Conservation (phyloP, 2,797 vertebrate genomes). For the Melanotaenia maccullochi region DNA sequence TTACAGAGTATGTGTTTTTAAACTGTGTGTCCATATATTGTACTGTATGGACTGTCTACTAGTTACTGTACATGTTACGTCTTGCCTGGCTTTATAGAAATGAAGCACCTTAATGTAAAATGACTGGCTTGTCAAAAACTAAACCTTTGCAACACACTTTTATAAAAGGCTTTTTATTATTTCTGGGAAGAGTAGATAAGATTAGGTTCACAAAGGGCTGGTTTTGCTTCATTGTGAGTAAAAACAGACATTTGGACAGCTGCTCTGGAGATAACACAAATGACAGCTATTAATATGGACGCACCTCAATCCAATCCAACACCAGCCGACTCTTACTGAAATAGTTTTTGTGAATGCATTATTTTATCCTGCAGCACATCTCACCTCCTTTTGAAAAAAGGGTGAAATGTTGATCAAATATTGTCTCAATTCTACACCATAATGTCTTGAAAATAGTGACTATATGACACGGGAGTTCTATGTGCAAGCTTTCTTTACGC, state of each 20-base stretch:
- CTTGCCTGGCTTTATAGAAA: constrained; percentile 76
- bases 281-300: constrained; percentile 75
- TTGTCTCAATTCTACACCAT: constrained; percentile 59
- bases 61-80: constrained; percentile 78
- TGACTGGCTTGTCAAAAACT: constrained; percentile 74
- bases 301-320: constrained; percentile 77
- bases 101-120: constrained; percentile 85
- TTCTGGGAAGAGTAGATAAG: constrained; percentile 80
- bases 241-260: constrained; percentile 79
- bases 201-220: constrained; percentile 79
- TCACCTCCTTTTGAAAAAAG: constrained; percentile 52
- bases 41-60: constrained; percentile 50
- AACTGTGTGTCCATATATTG: constrained; percentile 49
- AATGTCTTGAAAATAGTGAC: constrained; percentile 60
- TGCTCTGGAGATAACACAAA: constrained; percentile 78
- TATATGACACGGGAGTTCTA: constrained; percentile 64
- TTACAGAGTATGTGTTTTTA: constrained; percentile 72
- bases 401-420: constrained; percentile 49
- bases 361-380: constrained; percentile 50
- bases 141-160: constrained; percentile 73
- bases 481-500: constrained; percentile 65
- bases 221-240: constrained; percentile 80
- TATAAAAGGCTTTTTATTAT: constrained; percentile 79
- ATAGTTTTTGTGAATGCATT: constrained; percentile 56
- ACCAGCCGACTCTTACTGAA: constrained; percentile 51